Evolutionary conservation across 2,888 invertebrate genomes (phyloP), one percentile per base, ranked within the genome.

Genomic region (Sphinx pinastri): DNA sequence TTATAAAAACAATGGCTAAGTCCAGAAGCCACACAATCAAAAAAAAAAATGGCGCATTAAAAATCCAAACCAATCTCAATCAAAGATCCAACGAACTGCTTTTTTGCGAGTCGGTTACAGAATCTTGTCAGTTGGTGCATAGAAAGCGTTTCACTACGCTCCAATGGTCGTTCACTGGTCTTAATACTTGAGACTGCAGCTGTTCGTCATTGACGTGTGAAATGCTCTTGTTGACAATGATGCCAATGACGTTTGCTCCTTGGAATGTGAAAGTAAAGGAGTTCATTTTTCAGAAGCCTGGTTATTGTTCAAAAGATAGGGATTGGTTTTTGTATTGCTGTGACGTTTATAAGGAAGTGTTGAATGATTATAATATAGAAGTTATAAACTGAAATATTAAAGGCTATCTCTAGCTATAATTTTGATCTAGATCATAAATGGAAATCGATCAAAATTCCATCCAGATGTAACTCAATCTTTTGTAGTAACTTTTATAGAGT

Each of bases 61-160:
- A n/a, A 52, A n/a, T 16, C 31, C 67, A 52, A 31, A 31, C 25
- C 6, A 54, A 14, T 31, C 19, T 49, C 67, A n/a, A 52, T 25
- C n/a, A n/a, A 54, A 71, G 25, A 58, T 69, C 47, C 71, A 67
- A 69, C 49, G 68, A 51, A 71, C 70, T 49, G 58, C 67, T 69
- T 71, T 72, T 77, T 75, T 73, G 68, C 66, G 69, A 72, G 72
- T 77, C 72, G 71, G 74, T 79, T 73, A 74, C 74, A 77, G 76
- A 79, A 71, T 60, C 76, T 71, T 74, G 69, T 76, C 76, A 73
- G 71, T 77, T 77, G 71, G 78, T 75, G 77, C 75, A 85, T 84
- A 88, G 88, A 89, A 89, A 89, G 88, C 87, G 85, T 82, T 82
- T 76, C 79, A 79, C 70, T 70, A 78, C 84, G 88, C 84, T 84